phyloP scores from a whole-genome alignment of 2,113 vertebrate genomes.

The Formicarius rufipectus region DNA sequence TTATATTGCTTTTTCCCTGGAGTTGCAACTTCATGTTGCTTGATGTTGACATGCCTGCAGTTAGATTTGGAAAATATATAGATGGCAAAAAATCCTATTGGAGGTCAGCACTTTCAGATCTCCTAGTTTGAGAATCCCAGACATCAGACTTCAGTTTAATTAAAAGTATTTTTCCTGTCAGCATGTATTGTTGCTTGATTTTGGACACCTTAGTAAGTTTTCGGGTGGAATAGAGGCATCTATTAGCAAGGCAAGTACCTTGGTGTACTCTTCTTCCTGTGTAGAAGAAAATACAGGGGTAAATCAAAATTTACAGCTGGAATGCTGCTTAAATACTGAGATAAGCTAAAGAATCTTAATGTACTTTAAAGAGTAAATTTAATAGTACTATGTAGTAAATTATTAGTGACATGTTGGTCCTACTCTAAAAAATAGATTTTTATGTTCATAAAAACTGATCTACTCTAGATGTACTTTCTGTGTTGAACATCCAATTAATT shows the following conservation, averaged over 20 bases:
- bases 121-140: background rate
- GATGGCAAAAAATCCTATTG: background rate
- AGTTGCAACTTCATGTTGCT: background rate
- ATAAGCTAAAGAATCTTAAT: background rate
- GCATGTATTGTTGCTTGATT: background rate
- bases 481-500: background rate
- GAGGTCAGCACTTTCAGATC: background rate
- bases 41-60: background rate
- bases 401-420: background rate
- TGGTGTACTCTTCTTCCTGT: background rate
- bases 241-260: background rate
- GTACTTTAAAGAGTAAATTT: background rate
- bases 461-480: background rate
- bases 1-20: background rate
- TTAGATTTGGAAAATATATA: background rate
- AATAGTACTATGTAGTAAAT: background rate
- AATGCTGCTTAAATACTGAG: background rate
- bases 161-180: background rate
- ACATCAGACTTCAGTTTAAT: background rate
- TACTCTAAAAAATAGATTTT: background rate
- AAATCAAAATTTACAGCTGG: background rate
- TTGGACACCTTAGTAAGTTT: background rate
- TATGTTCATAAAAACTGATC: background rate
- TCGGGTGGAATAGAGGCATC: background rate
- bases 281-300: background rate